A percentile compares a stretch with the other conserved stretches of the same genome.
Evolutionary conservation across 2,888 invertebrate genomes (phyloP).

Genomic region (Hydraecia micacea): DNA sequence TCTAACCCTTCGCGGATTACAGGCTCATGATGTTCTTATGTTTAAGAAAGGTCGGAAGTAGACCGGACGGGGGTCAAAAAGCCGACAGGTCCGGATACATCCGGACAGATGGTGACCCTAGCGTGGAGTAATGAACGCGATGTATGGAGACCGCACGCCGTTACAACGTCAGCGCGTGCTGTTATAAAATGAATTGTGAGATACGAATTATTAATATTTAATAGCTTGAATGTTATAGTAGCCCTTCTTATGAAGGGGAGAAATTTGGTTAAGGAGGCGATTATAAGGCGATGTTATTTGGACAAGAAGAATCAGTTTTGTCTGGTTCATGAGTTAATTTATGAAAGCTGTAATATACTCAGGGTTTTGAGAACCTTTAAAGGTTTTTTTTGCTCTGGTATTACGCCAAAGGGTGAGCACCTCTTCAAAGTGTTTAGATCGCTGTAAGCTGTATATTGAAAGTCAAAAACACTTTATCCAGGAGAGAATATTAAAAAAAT

Average conservation of each 20-base stretch:
- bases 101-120: slow-evolving; percentile 8
- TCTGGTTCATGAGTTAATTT: not conserved
- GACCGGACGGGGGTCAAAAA: not conserved
- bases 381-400: not conserved
- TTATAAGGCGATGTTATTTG: not conserved
- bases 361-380: too few species aligned
- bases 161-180: slow-evolving; percentile 35
- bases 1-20: not conserved
- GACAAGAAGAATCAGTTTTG: not conserved
- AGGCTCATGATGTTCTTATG: not conserved
- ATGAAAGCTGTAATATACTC: not conserved
- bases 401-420: not conserved
- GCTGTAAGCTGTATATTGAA: not conserved
- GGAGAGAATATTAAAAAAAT: not conserved
- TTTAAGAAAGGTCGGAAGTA: not conserved
- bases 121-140: slow-evolving; percentile 46
- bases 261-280: not conserved
- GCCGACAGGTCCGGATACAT: not conserved
- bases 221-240: slow-evolving; percentile 1
- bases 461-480: not conserved
- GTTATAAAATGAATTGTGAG: slow-evolving; percentile 38
- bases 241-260: not conserved
- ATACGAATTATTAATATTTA: slow-evolving; percentile 22
- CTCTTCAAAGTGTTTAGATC: not conserved
- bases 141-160: slow-evolving; percentile 45